phyloP scores from a whole-genome alignment of 2,797 vertebrate species.

The Sylvia borin region DNA sequence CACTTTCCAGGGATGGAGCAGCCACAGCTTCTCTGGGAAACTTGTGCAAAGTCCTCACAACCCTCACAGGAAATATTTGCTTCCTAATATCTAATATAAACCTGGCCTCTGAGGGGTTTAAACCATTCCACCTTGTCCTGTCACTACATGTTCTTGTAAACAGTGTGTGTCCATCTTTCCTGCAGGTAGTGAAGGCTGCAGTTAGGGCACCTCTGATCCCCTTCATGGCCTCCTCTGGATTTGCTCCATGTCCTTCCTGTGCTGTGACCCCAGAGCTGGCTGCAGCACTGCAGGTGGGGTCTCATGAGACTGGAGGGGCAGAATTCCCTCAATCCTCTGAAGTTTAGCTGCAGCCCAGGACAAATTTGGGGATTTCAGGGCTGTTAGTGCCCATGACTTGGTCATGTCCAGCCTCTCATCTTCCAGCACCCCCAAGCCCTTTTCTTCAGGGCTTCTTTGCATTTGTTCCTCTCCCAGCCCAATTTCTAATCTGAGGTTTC shows the following conservation, averaged over 20 bases:
- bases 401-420: neutral
- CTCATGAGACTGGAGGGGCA: neutral
- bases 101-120: neutral
- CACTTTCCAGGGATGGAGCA: neutral
- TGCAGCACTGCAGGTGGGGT: neutral
- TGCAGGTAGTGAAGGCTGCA: neutral
- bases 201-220: neutral
- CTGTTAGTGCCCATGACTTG: neutral
- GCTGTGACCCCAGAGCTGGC: neutral
- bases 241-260: neutral
- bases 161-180: neutral
- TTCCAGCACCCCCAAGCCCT: neutral
- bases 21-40: neutral
- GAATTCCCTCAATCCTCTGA: neutral
- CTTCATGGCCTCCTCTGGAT: neutral
- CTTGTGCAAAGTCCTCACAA: neutral
- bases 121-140: neutral
- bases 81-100: neutral
- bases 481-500: neutral
- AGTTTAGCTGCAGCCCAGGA: neutral
- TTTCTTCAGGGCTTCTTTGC: neutral
- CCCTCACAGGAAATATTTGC: neutral
- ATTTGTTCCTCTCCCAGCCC: neutral
- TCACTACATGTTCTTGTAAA: neutral
- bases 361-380: neutral